phyloP scores from a whole-genome alignment of 2,888 invertebrate species.

The Catonia carolina region DNA sequence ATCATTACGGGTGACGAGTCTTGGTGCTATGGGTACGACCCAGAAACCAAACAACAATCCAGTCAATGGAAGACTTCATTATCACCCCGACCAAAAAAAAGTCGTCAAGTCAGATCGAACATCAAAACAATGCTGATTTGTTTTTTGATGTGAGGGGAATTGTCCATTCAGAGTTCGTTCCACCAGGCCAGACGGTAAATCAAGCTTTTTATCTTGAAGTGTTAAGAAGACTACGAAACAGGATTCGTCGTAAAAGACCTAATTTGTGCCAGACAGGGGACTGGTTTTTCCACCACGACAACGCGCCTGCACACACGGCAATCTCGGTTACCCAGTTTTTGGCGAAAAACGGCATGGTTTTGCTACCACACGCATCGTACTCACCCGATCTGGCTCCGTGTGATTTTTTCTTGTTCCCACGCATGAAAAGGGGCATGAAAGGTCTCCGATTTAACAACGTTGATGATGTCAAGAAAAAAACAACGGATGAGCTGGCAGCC shows the following conservation, averaged over 20 bases:
- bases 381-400: constrained; percentile 22
- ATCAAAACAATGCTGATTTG: constrained; percentile 17
- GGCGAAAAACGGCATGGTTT: constrained; percentile 17
- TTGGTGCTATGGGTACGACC: constrained; percentile 29
- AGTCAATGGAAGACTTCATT: constrained; percentile 29
- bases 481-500: constrained; percentile 10
- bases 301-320: constrained; percentile 26
- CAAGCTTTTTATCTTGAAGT: constrained; percentile 29
- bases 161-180: constrained; percentile 32
- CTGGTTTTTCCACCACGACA: constrained; percentile 31
- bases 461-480: constrained; percentile 15
- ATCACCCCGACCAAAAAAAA: constrained; percentile 23
- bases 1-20: constrained; percentile 29
- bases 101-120: constrained; percentile 26
- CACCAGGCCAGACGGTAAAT: constrained; percentile 31
- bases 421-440: constrained; percentile 7
- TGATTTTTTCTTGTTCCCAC: constrained; percentile 21
- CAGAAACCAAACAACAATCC: constrained; percentile 30
- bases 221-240: constrained; percentile 31
- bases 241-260: constrained; percentile 29
- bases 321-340: constrained; percentile 21
- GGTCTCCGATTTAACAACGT: constrained; percentile 13
- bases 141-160: constrained; percentile 20
- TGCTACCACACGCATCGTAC: constrained; percentile 12
- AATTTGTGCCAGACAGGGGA: too few relatives aligned